Conservation (phyloP, 2,797 vertebrate genomes). For the Lateolabrax maculatus region DNA sequence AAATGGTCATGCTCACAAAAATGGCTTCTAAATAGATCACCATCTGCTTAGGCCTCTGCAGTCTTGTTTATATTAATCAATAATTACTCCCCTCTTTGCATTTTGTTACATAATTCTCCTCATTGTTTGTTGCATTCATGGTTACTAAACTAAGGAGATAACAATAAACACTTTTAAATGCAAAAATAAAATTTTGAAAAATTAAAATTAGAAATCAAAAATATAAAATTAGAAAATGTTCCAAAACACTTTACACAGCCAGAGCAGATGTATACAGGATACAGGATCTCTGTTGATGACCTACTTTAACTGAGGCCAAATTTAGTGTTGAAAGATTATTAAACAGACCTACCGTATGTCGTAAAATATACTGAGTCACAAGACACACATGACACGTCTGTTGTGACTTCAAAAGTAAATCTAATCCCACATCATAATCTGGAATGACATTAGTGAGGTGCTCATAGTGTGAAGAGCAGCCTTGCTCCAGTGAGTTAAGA, state of each 20-base stretch:
- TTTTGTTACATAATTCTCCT: constrained; percentile 52
- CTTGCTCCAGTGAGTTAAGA: background rate
- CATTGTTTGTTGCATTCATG: constrained; percentile 19
- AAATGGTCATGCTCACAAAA: constrained; percentile 55
- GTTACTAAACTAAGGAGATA: background rate
- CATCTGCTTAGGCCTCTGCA: constrained; percentile 79
- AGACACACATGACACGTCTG: constrained; percentile 4
- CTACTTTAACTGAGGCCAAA: constrained; percentile 53
- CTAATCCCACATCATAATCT: background rate
- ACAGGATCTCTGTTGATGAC: constrained; percentile 39
- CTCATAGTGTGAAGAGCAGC: background rate
- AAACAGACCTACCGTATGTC: constrained; percentile 5
- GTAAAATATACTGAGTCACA: constrained; percentile 7
- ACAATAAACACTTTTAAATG: background rate
- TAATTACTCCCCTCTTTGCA: constrained; percentile 60
- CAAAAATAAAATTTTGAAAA: background rate
- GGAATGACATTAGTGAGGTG: background rate
- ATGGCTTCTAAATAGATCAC: constrained; percentile 76
- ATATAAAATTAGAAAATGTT: constrained; percentile 9
- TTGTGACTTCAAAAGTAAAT: constrained; percentile 13
- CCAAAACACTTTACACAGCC: constrained; percentile 7
- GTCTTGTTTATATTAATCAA: constrained; percentile 66
- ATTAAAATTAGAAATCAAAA: background rate
- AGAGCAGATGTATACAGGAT: constrained; percentile 17
- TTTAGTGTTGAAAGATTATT: constrained; percentile 14